Percentiles rank a stretch among this genome's conserved stretches.
Evolutionary conservation across 2,888 invertebrate species (phyloP).

Genomic region (Lithophane socia): DNA sequence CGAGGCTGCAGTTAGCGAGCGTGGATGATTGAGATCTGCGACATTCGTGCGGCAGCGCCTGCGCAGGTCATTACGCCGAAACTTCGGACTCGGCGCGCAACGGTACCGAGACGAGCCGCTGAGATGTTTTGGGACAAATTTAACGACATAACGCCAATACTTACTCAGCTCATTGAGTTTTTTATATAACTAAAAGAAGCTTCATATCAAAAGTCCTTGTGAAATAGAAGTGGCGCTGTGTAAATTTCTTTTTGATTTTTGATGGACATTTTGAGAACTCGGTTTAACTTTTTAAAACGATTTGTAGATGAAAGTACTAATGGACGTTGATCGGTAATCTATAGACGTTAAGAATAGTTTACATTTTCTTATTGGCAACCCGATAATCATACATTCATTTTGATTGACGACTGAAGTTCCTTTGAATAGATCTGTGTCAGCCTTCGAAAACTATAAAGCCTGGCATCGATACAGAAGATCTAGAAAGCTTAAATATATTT

Average conservation of each 20-base stretch:
- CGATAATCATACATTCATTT: conserved; percentile 68
- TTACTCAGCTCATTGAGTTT: conserved; percentile 57
- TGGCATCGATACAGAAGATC: conserved; percentile 65
- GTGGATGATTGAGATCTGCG: conserved; percentile 77
- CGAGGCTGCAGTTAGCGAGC: conserved; percentile 70
- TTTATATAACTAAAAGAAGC: conserved; percentile 39
- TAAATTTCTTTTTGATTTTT: conserved; percentile 44
- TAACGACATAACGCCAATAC: conserved; percentile 68
- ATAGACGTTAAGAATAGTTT: conserved; percentile 54
- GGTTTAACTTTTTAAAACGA: conserved; percentile 47
- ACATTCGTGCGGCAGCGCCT: conserved; percentile 71
- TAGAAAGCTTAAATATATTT: conserved; percentile 68
- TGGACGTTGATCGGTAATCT: conserved; percentile 62
- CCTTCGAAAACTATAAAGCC: conserved; percentile 67
- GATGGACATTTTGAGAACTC: conserved; percentile 66
- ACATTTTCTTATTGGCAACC: conserved; percentile 62
- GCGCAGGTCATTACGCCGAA: conserved; percentile 78
- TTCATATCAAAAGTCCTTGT: conserved; percentile 38
- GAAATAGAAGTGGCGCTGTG: conserved; percentile 39
- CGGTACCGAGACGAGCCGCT: conserved; percentile 74
- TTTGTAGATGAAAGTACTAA: conserved; percentile 59
- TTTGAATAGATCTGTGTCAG: conserved; percentile 71
- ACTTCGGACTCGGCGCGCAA: conserved; percentile 68
- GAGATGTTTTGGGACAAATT: conserved; percentile 75
- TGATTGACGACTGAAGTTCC: conserved; percentile 74